phyloP scores from a whole-genome alignment of 2,888 invertebrate genomes.

The Ommatoiulus sabulosus region DNA sequence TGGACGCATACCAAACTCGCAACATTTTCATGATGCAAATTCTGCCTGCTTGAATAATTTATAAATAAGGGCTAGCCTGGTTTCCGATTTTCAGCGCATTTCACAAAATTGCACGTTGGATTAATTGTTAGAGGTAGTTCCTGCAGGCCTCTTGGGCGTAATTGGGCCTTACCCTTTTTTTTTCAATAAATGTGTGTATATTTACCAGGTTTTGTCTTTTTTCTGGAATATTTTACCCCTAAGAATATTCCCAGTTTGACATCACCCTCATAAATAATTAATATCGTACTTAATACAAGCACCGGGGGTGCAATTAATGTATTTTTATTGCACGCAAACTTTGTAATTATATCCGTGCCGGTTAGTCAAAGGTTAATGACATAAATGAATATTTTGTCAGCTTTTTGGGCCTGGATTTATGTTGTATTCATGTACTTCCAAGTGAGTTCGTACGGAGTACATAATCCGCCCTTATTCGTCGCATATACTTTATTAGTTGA shows the following conservation, averaged over 20 bases:
- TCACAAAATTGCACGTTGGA: not conserved
- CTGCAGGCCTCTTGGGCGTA: not conserved
- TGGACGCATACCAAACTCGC: not conserved
- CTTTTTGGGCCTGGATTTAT: not conserved
- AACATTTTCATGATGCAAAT: not conserved
- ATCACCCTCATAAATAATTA: slow-evolving; percentile 24
- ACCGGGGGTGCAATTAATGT: not conserved
- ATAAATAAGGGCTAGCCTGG: not conserved
- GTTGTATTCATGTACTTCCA: not conserved
- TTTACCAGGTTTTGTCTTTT: not conserved
- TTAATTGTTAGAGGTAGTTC: not conserved
- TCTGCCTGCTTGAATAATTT: not conserved
- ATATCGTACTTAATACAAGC: slow-evolving; percentile 9
- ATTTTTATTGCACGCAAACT: not conserved
- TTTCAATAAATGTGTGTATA: not conserved
- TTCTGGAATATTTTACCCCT: not conserved
- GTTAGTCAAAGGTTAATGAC: not conserved
- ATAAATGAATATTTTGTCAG: slow-evolving; percentile 6
- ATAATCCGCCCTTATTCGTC: not conserved
- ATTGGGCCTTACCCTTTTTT: not conserved
- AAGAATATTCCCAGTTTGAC: slow-evolving; percentile 13
- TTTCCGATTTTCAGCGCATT: not conserved
- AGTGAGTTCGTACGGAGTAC: not conserved
- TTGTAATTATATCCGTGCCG: not conserved
- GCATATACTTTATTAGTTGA: not conserved